Conservation (phyloP, 2,797 vertebrate species). For the Manis pentadactyla region DNA sequence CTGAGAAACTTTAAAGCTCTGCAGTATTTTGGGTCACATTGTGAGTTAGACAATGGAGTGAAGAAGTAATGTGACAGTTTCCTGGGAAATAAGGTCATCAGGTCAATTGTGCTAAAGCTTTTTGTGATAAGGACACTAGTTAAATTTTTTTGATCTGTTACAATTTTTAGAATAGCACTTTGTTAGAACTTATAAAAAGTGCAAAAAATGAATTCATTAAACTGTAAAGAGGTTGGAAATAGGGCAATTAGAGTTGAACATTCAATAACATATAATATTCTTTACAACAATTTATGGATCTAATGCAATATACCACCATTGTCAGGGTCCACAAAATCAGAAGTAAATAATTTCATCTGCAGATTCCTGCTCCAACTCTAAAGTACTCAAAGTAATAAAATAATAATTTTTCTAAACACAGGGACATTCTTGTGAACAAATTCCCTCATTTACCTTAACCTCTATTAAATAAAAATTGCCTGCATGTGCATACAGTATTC, state of each 20-base stretch:
- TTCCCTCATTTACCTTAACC: conserved; percentile 6
- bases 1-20: conserved; percentile 88
- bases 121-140: conserved; percentile 86
- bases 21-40: conserved; percentile 89
- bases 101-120: conserved; percentile 90
- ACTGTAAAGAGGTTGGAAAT: conserved; percentile 34
- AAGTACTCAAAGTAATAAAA: neutral
- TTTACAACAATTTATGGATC: neutral
- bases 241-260: conserved; percentile 51
- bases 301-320: neutral
- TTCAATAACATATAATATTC: conserved; percentile 63
- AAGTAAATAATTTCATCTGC: conserved; percentile 42
- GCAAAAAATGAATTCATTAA: conserved; percentile 73
- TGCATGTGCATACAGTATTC: neutral
- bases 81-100: conserved; percentile 90
- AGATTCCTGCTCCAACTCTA: conserved; percentile 54
- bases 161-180: conserved; percentile 64
- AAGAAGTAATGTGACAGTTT: conserved; percentile 91
- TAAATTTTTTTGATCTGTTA: conserved; percentile 85
- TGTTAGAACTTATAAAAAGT: conserved; percentile 74
- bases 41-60: conserved; percentile 86
- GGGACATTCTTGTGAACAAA: conserved; percentile 16
- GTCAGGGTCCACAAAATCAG: neutral
- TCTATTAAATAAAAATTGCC: conserved; percentile 12
- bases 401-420: conserved; percentile 53